A percentile compares a stretch with the other conserved stretches of the same genome.
Conservation (phyloP, 1,140 invertebrate genomes). For the Diorhabda carinulata region DNA sequence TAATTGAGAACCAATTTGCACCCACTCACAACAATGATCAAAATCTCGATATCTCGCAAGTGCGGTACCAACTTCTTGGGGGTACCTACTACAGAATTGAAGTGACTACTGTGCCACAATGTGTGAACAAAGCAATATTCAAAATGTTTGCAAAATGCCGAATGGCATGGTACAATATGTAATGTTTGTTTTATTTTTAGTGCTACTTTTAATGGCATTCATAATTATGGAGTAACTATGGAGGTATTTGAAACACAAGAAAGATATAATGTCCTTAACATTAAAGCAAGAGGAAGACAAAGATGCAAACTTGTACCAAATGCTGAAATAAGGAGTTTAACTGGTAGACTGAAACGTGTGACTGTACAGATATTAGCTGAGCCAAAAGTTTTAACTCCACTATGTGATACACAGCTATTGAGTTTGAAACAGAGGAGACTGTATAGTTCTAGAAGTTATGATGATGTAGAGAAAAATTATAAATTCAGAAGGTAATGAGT, state of each 20-base stretch:
- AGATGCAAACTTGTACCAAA: constrained; percentile 40
- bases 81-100: too few relatives aligned
- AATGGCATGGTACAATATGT: too few relatives aligned
- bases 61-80: too few relatives aligned
- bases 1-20: too few relatives aligned
- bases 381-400: constrained; percentile 34
- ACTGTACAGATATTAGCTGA: constrained; percentile 40
- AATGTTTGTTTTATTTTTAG: constrained; percentile 20
- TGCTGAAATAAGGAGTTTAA: constrained; percentile 30
- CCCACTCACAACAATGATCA: too few relatives aligned
- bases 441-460: constrained; percentile 23
- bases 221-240: constrained; percentile 44
- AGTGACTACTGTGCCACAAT: too few relatives aligned
- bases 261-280: constrained; percentile 33
- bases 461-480: constrained; percentile 31
- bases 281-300: constrained; percentile 45
- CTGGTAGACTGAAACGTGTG: constrained; percentile 36
- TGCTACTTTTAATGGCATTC: constrained; percentile 29
- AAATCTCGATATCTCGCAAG: too few relatives aligned
- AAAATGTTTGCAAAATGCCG: too few relatives aligned
- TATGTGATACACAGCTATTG: constrained; percentile 38
- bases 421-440: constrained; percentile 32
- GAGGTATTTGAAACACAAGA: constrained; percentile 42
- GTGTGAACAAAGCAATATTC: too few relatives aligned
- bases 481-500: constrained; percentile 34